phyloP scores from a whole-genome alignment of 2,888 invertebrate species.

The Spialia ferax region DNA sequence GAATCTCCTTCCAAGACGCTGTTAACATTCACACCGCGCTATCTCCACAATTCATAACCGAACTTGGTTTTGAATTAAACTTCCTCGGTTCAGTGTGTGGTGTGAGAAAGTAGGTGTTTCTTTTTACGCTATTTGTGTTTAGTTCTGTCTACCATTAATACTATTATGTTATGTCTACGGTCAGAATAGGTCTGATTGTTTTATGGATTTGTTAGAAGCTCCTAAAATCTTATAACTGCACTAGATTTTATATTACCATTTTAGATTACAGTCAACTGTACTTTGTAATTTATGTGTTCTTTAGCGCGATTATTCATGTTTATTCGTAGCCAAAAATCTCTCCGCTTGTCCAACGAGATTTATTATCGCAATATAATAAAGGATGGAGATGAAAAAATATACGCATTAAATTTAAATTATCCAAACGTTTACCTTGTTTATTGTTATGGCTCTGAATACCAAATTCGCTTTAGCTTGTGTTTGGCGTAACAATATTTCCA shows the following conservation, averaged over 20 bases:
- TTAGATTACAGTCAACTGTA: too few relatives aligned
- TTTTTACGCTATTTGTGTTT: too few relatives aligned
- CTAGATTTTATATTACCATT: too few relatives aligned
- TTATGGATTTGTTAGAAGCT: too few relatives aligned
- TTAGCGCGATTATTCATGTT: background rate
- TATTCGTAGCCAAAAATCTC: constrained; percentile 1
- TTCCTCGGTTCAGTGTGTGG: background rate
- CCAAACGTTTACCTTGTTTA: constrained; percentile 39
- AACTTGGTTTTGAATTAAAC: constrained; percentile 29
- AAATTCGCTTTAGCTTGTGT: constrained; percentile 19
- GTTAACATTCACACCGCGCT: constrained; percentile 59
- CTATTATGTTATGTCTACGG: too few relatives aligned
- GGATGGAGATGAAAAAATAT: constrained; percentile 39
- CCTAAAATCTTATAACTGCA: too few relatives aligned
- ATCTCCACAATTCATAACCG: constrained; percentile 57
- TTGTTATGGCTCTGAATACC: constrained; percentile 37
- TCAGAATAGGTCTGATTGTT: too few relatives aligned
- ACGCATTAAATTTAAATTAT: constrained; percentile 40
- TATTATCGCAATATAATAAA: constrained; percentile 32
- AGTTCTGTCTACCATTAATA: too few relatives aligned
- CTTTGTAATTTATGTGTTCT: background rate
- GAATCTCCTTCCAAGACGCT: constrained; percentile 47
- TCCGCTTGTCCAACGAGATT: constrained; percentile 32
- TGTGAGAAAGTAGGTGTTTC: background rate
- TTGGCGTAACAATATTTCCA: constrained; percentile 28